Conservation (phyloP, 2,797 vertebrate species). For the Eupleurogrammus muticus region DNA sequence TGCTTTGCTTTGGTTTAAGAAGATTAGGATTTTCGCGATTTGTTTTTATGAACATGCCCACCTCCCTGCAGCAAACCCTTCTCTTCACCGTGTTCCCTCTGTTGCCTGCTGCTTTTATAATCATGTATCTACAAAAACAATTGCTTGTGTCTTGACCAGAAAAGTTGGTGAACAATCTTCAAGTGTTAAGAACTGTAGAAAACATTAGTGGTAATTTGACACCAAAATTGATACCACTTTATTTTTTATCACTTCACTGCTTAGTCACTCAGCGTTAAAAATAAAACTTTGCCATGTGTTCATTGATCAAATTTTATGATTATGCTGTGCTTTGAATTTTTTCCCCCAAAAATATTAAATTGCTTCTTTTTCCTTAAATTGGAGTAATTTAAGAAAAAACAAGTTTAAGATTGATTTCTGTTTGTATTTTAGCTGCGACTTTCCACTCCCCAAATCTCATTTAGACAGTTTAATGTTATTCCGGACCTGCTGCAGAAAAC, state of each 20-base stretch:
- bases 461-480: not conserved
- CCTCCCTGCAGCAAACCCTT: not conserved
- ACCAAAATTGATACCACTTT: not conserved
- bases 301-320: conserved; percentile 3
- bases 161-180: not conserved
- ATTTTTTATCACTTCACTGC: not conserved
- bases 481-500: not conserved
- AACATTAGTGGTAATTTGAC: not conserved
- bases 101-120: not conserved
- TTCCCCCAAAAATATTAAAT: too few species aligned
- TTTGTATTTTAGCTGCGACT: too few species aligned
- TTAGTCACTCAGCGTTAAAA: not conserved
- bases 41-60: conserved; percentile 13
- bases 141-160: not conserved
- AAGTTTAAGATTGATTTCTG: not conserved
- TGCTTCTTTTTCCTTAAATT: not conserved
- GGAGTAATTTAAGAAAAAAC: not conserved
- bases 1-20: conserved; percentile 25
- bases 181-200: not conserved
- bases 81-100: not conserved
- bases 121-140: not conserved
- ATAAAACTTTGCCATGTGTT: not conserved
- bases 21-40: conserved; percentile 14
- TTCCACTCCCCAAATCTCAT: not conserved
- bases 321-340: not conserved